phyloP scores from a whole-genome alignment of 2,113 vertebrate species.

The Kryptolebias marmoratus region DNA sequence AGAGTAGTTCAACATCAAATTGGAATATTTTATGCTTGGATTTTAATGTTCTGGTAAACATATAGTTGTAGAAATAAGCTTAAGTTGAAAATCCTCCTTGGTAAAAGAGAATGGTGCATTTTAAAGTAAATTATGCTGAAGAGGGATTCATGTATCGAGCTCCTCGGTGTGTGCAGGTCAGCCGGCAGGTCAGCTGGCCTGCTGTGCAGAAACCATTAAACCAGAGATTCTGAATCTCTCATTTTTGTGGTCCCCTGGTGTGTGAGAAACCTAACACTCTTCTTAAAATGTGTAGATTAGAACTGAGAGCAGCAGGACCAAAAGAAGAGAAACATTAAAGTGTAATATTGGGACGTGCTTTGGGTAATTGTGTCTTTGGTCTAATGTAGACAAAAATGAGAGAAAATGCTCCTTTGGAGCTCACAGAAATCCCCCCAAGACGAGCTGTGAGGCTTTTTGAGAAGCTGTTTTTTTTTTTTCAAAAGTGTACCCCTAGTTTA shows the following conservation, averaged over 20 bases:
- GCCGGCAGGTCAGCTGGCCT: too few relatives aligned
- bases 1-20: too few relatives aligned
- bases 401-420: background rate
- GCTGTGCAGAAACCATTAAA: too few relatives aligned
- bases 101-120: background rate
- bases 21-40: too few relatives aligned
- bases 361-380: background rate
- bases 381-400: background rate
- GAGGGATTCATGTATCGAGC: too few relatives aligned
- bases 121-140: background rate
- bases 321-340: background rate
- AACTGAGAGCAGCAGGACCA: background rate
- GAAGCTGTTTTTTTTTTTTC: background rate
- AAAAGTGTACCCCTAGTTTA: background rate
- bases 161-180: too few relatives aligned
- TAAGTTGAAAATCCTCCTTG: too few relatives aligned
- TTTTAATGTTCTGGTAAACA: too few relatives aligned
- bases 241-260: too few relatives aligned
- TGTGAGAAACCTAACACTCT: too few relatives aligned
- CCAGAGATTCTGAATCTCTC: too few relatives aligned
- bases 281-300: background rate
- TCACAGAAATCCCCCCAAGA: background rate
- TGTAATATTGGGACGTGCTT: background rate
- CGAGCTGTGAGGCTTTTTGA: background rate
- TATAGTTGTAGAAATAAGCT: too few relatives aligned